phyloP scores from a whole-genome alignment of 2,888 invertebrate genomes.

The Caenorhabditis sp. region DNA sequence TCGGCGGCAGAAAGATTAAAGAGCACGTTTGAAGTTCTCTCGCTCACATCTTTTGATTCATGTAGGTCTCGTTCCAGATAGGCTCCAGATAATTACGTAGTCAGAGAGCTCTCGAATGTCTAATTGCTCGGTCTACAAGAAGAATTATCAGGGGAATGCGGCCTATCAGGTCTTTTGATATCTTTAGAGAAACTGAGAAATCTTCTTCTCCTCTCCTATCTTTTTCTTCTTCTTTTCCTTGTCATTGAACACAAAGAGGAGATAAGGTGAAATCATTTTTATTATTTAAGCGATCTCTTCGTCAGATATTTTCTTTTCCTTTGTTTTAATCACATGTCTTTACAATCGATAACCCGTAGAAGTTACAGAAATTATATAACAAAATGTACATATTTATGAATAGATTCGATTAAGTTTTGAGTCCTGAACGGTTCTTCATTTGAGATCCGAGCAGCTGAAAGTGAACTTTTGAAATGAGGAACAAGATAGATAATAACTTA shows the following conservation, averaged over 20 bases:
- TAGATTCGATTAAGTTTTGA: slow-evolving; percentile 19
- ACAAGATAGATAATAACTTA: slow-evolving; percentile 22
- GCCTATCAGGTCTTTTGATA: too few species aligned
- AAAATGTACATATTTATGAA: neutral
- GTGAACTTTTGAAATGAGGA: too few species aligned
- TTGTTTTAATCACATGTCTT: slow-evolving; percentile 3
- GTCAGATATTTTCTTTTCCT: slow-evolving; percentile 8
- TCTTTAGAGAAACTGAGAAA: too few species aligned
- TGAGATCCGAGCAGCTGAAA: slow-evolving; percentile 52
- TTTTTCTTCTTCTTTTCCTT: neutral
- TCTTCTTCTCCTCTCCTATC: neutral
- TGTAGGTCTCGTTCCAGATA: too few species aligned
- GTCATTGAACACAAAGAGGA: neutral
- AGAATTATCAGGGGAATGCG: too few species aligned
- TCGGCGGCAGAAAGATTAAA: too few species aligned
- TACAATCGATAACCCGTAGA: too few species aligned
- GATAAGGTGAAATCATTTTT: neutral
- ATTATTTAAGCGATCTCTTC: neutral
- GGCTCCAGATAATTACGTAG: too few species aligned
- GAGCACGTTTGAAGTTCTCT: too few species aligned
- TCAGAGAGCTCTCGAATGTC: too few species aligned
- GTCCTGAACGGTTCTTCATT: slow-evolving; percentile 33
- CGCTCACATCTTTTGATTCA: too few species aligned
- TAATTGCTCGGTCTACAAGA: too few species aligned
- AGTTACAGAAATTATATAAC: neutral